Percentiles rank a stretch among this genome's conserved stretches.
phyloP scores from a whole-genome alignment of 1,140 invertebrate genomes.

The Halictus rubicundus region DNA sequence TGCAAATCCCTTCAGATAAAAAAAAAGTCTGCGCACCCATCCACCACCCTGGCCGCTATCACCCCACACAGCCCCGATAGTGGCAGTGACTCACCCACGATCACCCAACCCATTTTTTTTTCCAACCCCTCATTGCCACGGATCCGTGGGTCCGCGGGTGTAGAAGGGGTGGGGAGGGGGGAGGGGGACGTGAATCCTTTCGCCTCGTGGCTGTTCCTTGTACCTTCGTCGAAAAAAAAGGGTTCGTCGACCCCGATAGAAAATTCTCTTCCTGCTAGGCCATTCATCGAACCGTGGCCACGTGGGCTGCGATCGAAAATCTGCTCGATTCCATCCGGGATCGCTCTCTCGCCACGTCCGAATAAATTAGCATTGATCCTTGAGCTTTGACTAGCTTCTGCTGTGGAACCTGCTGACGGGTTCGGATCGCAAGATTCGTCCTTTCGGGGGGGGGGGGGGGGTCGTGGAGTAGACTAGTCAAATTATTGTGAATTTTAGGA shows the following conservation, averaged over 20 bases:
- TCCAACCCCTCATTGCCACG: constrained; percentile 70
- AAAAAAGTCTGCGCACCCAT: constrained; percentile 64
- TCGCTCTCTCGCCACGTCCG: neutral
- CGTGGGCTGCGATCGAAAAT: neutral
- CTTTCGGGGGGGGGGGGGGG: no score
- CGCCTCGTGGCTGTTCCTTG: constrained; percentile 2
- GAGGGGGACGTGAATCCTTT: constrained; percentile 34
- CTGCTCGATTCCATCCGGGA: neutral
- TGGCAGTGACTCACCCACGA: constrained; percentile 74
- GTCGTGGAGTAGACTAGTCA: no score
- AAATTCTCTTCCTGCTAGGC: constrained; percentile 6
- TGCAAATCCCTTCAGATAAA: constrained; percentile 79
- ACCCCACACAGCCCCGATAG: constrained; percentile 62
- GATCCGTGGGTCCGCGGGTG: constrained; percentile 67
- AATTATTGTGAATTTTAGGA: no score
- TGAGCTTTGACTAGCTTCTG: no score
- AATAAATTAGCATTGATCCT: no score
- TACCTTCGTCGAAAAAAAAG: neutral
- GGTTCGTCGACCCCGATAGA: constrained; percentile 3
- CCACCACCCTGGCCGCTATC: constrained; percentile 64
- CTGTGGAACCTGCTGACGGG: no score
- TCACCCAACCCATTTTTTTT: constrained; percentile 72
- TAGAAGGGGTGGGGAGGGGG: constrained; percentile 55
- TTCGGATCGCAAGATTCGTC: no score
- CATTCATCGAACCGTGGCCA: neutral